Conservation (phyloP, 2,797 vertebrate species). For the Hipposideros larvatus region DNA sequence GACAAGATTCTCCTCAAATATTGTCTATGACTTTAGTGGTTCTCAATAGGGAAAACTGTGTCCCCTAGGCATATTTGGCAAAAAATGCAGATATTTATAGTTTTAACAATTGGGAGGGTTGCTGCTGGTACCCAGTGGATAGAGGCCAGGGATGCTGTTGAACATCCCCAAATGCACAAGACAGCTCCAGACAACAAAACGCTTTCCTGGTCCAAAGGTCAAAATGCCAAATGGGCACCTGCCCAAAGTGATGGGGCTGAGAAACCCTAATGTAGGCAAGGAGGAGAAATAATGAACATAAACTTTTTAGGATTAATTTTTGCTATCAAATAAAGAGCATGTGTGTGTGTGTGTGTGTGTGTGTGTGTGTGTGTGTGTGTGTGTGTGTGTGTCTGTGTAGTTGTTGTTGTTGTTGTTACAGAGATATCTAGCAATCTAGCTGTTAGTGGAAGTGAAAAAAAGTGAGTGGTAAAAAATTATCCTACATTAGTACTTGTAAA, state of each 20-base stretch:
- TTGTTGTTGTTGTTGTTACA: background rate
- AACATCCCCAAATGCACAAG: background rate
- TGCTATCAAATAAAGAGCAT: background rate
- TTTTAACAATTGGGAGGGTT: background rate
- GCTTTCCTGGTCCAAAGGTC: background rate
- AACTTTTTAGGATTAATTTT: constrained; percentile 53
- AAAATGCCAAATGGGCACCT: background rate
- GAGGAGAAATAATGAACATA: constrained; percentile 46
- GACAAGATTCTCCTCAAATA: constrained; percentile 23
- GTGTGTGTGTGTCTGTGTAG: no score
- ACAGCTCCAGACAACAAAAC: background rate
- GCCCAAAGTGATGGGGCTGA: background rate
- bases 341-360: background rate
- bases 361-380: constrained; percentile 41
- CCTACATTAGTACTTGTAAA: background rate
- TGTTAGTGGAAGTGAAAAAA: constrained; percentile 64
- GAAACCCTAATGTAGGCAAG: background rate
- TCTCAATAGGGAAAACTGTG: background rate
- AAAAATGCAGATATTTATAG: background rate
- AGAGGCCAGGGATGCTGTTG: background rate
- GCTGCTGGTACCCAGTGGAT: background rate
- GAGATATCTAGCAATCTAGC: constrained; percentile 57
- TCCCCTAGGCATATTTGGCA: background rate
- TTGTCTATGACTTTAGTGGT: background rate
- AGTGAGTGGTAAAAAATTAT: background rate